These are phyloP conservation scores for Sorex araneus DNA, from an alignment of 2,113 vertebrate species.

Conservation along the genomic window DNA sequence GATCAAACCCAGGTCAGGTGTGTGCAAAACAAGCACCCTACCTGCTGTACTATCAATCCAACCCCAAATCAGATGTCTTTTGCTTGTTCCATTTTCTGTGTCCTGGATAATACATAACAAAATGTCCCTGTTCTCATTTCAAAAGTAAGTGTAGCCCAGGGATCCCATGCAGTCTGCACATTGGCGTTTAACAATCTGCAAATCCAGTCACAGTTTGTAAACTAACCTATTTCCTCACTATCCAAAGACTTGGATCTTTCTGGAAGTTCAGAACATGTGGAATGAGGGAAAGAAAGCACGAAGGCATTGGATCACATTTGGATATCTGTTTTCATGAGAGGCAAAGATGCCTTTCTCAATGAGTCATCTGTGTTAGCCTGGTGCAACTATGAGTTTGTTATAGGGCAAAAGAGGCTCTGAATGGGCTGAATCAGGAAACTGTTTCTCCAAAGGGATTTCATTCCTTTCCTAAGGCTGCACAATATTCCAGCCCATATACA, in stretches of 20 bases:
- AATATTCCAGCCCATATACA: not conserved
- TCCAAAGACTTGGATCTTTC: not conserved
- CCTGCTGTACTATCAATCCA: not conserved
- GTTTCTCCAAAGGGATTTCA: not conserved
- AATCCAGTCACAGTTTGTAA: not conserved
- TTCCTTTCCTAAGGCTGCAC: not conserved
- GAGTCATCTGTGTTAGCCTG: not conserved
- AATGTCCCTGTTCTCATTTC: not conserved
- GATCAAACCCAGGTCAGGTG: too few species aligned
- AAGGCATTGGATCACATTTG: not conserved
- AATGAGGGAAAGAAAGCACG: not conserved
- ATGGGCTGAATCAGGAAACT: too few species aligned
- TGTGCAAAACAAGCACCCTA: too few species aligned
- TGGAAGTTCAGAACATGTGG: not conserved
- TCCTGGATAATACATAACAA: slow-evolving; percentile 25
- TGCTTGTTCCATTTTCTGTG: slow-evolving; percentile 23
- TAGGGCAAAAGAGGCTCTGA: not conserved
- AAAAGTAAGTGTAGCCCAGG: slow-evolving; percentile 27
- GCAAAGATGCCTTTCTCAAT: not conserved
- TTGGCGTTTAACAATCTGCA: not conserved
- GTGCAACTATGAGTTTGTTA: not conserved
- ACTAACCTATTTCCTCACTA: not conserved
- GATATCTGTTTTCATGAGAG: not conserved
- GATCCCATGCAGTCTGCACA: not conserved
- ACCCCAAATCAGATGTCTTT: slow-evolving; percentile 57